Evolutionary conservation across 2,113 vertebrate species (phyloP).

Genomic region (Crypturellus undulatus): DNA sequence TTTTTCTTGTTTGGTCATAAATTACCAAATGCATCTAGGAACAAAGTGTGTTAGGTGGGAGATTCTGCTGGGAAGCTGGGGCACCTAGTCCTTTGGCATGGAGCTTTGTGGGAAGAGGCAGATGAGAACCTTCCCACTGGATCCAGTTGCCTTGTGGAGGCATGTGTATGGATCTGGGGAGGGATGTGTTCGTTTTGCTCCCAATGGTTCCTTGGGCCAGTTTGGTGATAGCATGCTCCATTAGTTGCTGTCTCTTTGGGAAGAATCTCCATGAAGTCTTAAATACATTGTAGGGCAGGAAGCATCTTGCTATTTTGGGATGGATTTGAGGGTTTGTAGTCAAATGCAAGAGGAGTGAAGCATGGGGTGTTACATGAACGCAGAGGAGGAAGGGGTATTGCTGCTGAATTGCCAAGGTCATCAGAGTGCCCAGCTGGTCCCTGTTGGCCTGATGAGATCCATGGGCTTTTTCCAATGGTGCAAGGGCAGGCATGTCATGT

Average conservation of each 20-base stretch:
- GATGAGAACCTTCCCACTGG: not conserved
- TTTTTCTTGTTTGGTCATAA: not conserved
- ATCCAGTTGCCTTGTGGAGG: not conserved
- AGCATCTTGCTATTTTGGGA: not conserved
- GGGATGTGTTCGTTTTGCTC: too few species aligned
- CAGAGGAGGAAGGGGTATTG: not conserved
- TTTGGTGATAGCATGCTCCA: not conserved
- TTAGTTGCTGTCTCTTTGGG: not conserved
- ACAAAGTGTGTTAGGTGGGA: not conserved
- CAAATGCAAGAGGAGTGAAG: not conserved
- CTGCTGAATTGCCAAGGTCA: too few species aligned
- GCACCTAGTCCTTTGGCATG: not conserved
- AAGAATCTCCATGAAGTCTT: not conserved
- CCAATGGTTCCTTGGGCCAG: not conserved
- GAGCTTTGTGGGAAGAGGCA: not conserved
- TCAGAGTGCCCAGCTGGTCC: not conserved
- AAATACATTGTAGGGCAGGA: not conserved
- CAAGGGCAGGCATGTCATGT: fast-evolving
- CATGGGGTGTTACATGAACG: not conserved
- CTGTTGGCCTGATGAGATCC: not conserved
- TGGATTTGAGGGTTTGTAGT: not conserved
- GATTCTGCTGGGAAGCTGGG: not conserved
- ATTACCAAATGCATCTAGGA: not conserved
- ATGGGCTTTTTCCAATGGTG: too few species aligned
- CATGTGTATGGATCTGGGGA: too few species aligned